These are phyloP conservation scores for Borostomias antarcticus DNA, from an alignment of 2,797 vertebrate genomes.

Conservation along the genomic window DNA sequence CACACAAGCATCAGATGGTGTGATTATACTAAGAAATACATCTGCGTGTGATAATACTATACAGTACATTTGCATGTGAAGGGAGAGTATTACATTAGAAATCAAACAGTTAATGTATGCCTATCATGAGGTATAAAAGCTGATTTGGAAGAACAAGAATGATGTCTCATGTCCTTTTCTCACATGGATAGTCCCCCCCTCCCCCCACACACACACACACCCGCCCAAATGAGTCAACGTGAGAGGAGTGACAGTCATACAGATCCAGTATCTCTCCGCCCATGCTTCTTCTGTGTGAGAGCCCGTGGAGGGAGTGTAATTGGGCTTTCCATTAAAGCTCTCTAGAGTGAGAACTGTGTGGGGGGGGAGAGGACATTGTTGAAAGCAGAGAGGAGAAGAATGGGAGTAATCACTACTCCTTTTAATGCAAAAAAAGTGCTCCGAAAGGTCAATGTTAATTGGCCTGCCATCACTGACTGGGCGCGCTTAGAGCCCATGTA, in stretches of 20 bases:
- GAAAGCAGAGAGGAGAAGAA: conserved; percentile 49
- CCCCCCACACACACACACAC: background rate
- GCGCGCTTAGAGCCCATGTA: background rate
- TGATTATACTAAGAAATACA: too few species aligned
- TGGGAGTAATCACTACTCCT: conserved; percentile 41
- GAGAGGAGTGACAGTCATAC: conserved; percentile 16
- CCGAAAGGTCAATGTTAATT: conserved; percentile 57
- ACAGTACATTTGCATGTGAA: too few species aligned
- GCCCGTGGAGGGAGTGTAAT: conserved; percentile 51
- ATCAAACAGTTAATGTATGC: background rate
- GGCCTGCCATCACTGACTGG: conserved; percentile 40
- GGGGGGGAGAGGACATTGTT: conserved; percentile 42
- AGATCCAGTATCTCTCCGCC: too few species aligned
- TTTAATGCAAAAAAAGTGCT: conserved; percentile 34
- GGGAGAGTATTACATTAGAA: too few species aligned
- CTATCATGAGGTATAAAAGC: background rate
- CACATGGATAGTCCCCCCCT: background rate
- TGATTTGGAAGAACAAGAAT: background rate
- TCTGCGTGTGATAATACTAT: too few species aligned
- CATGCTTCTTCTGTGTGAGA: conserved; percentile 20
- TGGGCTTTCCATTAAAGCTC: conserved; percentile 45
- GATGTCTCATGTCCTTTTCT: background rate
- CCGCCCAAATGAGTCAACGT: conserved; percentile 53
- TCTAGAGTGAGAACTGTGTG: conserved; percentile 36
- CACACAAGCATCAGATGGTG: background rate